Evolutionary conservation across 2,888 invertebrate genomes (phyloP).

Genomic region (Meta bourneti): DNA sequence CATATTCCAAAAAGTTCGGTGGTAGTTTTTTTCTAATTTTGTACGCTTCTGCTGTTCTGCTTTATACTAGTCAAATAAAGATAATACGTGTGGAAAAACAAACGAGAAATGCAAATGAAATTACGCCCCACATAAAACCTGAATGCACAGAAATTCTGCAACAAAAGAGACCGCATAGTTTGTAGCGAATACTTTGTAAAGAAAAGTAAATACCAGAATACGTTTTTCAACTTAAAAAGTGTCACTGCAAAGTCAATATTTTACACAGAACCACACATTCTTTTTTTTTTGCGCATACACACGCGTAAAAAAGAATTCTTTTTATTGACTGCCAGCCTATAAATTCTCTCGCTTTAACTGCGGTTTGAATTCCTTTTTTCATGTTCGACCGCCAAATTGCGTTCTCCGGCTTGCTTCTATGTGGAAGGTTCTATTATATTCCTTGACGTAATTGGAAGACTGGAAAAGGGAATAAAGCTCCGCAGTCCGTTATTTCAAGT

Average conservation of each 20-base stretch:
- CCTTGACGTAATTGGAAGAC: slow-evolving; percentile 61
- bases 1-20: too few relatives aligned
- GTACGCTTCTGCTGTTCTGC: too few relatives aligned
- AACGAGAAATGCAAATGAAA: too few relatives aligned
- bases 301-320: background rate
- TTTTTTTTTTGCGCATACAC: background rate
- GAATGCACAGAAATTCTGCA: background rate
- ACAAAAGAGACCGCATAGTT: background rate
- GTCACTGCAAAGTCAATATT: slow-evolving; percentile 10
- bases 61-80: too few relatives aligned
- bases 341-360: slow-evolving; percentile 54
- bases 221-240: background rate
- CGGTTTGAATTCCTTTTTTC: slow-evolving; percentile 25
- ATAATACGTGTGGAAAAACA: too few relatives aligned
- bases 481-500: slow-evolving; percentile 66
- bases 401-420: background rate
- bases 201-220: background rate
- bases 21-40: too few relatives aligned
- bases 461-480: slow-evolving; percentile 21
- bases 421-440: slow-evolving; percentile 11
- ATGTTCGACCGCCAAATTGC: slow-evolving; percentile 7
- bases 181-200: background rate
- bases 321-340: slow-evolving; percentile 43
- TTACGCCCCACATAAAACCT: too few relatives aligned
- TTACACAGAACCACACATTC: background rate